phyloP scores from a whole-genome alignment of 2,888 invertebrate genomes.

The Mimas tiliae region DNA sequence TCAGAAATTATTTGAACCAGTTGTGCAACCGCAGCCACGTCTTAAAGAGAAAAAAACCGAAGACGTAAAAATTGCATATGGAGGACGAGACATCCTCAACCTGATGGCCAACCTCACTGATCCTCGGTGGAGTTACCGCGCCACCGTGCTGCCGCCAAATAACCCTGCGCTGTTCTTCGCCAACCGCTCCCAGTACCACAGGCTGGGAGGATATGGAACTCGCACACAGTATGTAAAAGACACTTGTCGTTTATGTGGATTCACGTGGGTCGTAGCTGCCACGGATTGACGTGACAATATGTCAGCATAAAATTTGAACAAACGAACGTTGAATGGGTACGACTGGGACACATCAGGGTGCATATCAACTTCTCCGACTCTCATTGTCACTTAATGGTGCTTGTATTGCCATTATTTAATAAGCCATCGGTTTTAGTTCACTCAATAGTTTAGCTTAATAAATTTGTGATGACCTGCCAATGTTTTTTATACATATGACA shows the following conservation, averaged over 20 bases:
- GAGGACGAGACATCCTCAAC: constrained; percentile 85
- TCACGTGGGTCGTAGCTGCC: constrained; percentile 79
- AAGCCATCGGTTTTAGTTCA: constrained; percentile 61
- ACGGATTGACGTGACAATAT: constrained; percentile 69
- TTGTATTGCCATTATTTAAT: constrained; percentile 48
- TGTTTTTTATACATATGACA: constrained; percentile 37
- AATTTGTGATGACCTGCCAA: constrained; percentile 37
- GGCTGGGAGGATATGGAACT: constrained; percentile 82
- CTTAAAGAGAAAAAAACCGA: constrained; percentile 67
- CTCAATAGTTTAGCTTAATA: constrained; percentile 34
- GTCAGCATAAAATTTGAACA: constrained; percentile 66
- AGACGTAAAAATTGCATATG: constrained; percentile 76
- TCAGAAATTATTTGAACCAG: constrained; percentile 77
- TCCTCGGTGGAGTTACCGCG: constrained; percentile 82
- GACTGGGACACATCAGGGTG: constrained; percentile 77
- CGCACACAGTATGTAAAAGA: constrained; percentile 85
- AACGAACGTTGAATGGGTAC: constrained; percentile 64
- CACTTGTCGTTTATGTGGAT: constrained; percentile 79
- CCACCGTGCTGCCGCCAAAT: constrained; percentile 82
- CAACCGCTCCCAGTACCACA: constrained; percentile 86
- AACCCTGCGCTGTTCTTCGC: constrained; percentile 85
- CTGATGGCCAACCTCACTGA: constrained; percentile 83
- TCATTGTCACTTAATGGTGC: constrained; percentile 58
- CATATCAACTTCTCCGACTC: constrained; percentile 59
- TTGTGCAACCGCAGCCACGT: constrained; percentile 76